Percentiles rank a stretch among this genome's conserved stretches.
phyloP scores from a whole-genome alignment of 2,113 vertebrate species.

The Struthidea cinerea region DNA sequence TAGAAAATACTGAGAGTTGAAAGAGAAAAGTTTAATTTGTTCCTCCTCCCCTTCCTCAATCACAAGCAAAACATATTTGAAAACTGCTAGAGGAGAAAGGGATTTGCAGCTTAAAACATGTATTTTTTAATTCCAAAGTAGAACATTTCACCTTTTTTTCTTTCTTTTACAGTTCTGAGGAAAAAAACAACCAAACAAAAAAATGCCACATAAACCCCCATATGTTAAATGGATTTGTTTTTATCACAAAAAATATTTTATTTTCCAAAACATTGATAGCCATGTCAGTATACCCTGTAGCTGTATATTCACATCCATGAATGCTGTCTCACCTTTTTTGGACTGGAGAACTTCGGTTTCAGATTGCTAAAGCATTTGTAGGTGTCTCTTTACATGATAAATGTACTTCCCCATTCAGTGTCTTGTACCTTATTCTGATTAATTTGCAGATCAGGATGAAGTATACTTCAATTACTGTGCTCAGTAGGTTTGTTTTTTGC shows the following conservation, averaged over 20 bases:
- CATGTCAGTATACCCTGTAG: neutral
- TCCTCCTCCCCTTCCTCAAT: neutral
- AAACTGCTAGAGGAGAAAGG: neutral
- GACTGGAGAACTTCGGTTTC: neutral
- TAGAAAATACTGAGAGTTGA: neutral
- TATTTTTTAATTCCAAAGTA: neutral
- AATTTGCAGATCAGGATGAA: neutral
- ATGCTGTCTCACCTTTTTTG: neutral
- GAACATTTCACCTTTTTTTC: neutral
- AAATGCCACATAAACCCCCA: accelerated
- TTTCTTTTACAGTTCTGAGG: neutral
- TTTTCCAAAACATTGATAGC: neutral
- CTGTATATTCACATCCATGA: neutral
- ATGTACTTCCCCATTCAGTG: neutral
- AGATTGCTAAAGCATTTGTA: neutral
- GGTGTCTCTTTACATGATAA: neutral
- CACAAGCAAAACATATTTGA: neutral
- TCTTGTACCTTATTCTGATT: neutral
- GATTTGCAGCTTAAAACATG: neutral
- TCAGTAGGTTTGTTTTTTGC: neutral
- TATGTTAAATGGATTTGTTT: neutral
- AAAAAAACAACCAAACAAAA: too few species aligned
- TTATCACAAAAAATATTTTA: neutral
- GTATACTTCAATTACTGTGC: neutral
- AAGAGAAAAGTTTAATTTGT: neutral